A percentile compares a stretch with the other conserved stretches of the same genome.
Evolutionary conservation across 2,888 invertebrate genomes (phyloP).

Genomic region (Cryptocephalus primarius): DNA sequence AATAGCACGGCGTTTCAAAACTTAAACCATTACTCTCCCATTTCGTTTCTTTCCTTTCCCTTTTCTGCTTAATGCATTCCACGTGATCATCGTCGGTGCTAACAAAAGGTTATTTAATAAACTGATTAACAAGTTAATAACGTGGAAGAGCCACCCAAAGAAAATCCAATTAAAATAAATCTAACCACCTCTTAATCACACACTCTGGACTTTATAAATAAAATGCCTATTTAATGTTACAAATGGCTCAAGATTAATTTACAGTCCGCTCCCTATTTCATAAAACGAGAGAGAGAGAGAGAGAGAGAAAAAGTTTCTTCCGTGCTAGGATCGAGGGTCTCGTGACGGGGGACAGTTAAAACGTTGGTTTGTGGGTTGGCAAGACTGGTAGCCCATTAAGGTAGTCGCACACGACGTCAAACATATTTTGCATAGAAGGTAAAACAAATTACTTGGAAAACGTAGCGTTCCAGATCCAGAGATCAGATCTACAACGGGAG

Average conservation of each 20-base stretch:
- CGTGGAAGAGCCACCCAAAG: conserved; percentile 20
- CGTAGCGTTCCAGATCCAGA: no score
- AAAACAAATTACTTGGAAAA: conserved; percentile 12
- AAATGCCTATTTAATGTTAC: conserved; percentile 9
- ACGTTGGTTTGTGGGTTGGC: conserved; percentile 13
- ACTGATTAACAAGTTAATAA: conserved; percentile 28
- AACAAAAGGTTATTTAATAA: conserved; percentile 21
- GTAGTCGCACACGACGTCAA: conserved; percentile 14
- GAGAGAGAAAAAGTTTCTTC: conserved; percentile 7
- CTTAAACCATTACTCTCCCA: no score
- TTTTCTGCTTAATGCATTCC: no score
- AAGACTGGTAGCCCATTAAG: conserved; percentile 14
- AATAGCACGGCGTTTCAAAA: no score
- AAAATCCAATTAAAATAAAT: conserved; percentile 27
- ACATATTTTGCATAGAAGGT: conserved; percentile 12
- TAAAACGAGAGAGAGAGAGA: no score
- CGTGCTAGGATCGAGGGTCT: conserved; percentile 22
- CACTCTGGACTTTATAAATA: conserved; percentile 3
- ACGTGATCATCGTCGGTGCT: not conserved
- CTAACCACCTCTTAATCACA: conserved; percentile 23
- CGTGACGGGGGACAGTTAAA: conserved; percentile 25
- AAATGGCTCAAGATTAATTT: conserved; percentile 8
- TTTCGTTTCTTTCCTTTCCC: no score
- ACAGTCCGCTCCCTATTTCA: not conserved
- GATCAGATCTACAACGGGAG: no score